Percentiles rank a stretch among this genome's conserved stretches.
phyloP scores from a whole-genome alignment of 2,113 vertebrate species.

The Mormoops blainvillei region DNA sequence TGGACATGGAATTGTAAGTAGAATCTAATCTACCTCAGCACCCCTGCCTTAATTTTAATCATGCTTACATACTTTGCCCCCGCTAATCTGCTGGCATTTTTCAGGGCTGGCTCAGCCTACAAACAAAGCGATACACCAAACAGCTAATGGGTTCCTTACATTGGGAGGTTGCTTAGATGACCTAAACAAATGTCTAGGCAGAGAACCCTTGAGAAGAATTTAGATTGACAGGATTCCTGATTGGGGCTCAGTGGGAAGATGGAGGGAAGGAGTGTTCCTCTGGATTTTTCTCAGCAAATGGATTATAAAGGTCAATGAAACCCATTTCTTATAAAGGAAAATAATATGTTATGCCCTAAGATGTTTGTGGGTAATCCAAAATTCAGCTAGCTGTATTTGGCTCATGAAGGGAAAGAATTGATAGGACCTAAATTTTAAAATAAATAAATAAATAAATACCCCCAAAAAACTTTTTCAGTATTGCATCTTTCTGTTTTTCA shows the following conservation, averaged over 20 bases:
- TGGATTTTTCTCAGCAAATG: not conserved
- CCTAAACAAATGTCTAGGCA: not conserved
- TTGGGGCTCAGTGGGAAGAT: not conserved
- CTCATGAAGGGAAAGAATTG: not conserved
- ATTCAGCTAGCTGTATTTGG: not conserved
- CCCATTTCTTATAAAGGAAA: not conserved
- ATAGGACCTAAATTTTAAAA: not conserved
- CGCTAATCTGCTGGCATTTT: not conserved
- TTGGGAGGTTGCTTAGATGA: not conserved
- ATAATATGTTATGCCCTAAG: not conserved
- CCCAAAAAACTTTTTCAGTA: not conserved
- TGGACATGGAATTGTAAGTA: not conserved
- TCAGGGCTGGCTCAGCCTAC: not conserved
- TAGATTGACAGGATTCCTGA: not conserved
- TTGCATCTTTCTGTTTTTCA: not conserved
- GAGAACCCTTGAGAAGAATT: not conserved
- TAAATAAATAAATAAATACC: too few species aligned
- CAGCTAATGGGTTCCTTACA: not conserved
- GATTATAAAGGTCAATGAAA: not conserved
- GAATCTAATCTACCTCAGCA: not conserved
- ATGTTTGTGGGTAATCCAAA: not conserved
- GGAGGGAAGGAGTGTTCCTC: not conserved
- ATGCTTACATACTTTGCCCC: not conserved
- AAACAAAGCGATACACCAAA: not conserved
- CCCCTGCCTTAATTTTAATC: not conserved